Conservation (phyloP, 2,797 vertebrate species). For the Periophthalmus magnuspinnatus region DNA sequence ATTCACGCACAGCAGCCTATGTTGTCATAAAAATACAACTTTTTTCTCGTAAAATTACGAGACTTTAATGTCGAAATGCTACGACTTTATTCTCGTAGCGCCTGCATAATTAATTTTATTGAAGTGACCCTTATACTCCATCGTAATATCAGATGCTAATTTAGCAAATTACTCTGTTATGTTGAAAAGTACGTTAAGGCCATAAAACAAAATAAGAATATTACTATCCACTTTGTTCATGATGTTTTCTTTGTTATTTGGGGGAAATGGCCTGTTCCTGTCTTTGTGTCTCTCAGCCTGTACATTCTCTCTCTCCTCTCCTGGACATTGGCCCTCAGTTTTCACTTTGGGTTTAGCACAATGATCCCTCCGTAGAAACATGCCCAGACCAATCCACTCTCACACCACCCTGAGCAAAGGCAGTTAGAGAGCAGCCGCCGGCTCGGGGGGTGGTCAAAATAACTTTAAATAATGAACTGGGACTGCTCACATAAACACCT, state of each 20-base stretch:
- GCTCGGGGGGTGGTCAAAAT: conserved; percentile 17
- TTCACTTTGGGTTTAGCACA: conserved; percentile 53
- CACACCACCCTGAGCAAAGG: conserved; percentile 17
- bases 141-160: too few relatives aligned
- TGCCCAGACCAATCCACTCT: conserved; percentile 37
- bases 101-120: too few relatives aligned
- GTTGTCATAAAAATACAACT: too few relatives aligned
- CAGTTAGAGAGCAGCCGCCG: conserved; percentile 12
- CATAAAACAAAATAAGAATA: not conserved
- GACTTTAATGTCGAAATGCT: too few relatives aligned
- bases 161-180: too few relatives aligned
- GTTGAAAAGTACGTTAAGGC: not conserved
- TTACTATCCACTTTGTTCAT: not conserved
- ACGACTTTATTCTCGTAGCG: too few relatives aligned
- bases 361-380: conserved; percentile 39
- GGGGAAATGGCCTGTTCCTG: conserved; percentile 38
- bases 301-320: conserved; percentile 27
- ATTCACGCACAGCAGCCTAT: too few relatives aligned
- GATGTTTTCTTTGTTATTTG: conserved; percentile 11
- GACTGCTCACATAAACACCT: conserved; percentile 18
- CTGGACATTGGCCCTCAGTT: conserved; percentile 39
- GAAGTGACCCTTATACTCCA: too few relatives aligned
- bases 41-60: too few relatives aligned
- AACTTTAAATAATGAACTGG: conserved; percentile 16
- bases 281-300: conserved; percentile 35